Conservation (phyloP, 2,113 vertebrate genomes). For the Chlamydotis undulata region DNA sequence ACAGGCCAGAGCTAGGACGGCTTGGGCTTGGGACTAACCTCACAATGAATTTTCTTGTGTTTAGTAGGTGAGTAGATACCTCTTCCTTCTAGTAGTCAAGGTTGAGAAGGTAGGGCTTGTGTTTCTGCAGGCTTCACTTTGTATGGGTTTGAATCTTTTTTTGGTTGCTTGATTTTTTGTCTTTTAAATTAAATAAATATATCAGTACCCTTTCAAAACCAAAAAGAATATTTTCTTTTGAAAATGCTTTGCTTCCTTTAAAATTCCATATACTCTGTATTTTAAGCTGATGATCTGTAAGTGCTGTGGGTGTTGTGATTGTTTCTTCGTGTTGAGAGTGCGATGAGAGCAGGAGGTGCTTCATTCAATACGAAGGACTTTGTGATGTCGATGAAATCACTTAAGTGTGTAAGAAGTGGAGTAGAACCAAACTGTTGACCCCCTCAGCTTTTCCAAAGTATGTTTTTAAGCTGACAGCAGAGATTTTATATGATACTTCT, state of each 20-base stretch:
- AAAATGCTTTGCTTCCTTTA: neutral
- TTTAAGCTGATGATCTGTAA: neutral
- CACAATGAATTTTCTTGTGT: conserved; percentile 66
- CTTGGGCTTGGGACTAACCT: conserved; percentile 54
- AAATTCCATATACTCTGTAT: neutral
- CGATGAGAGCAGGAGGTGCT: neutral
- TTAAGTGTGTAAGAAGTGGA: neutral
- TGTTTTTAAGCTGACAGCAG: neutral
- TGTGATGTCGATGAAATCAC: neutral
- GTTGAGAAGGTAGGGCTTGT: conserved; percentile 13
- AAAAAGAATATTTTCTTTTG: neutral
- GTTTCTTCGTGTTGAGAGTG: neutral
- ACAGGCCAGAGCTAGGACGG: conserved; percentile 59
- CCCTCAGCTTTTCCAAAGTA: neutral
- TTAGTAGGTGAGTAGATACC: conserved; percentile 59
- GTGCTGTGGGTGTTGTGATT: neutral
- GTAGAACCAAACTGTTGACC: neutral
- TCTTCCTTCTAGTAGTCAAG: conserved; percentile 49
- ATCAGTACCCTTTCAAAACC: neutral
- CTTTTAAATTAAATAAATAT: neutral
- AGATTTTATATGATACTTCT: neutral
- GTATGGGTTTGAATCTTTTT: neutral
- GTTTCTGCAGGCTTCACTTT: neutral
- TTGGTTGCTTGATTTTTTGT: neutral
- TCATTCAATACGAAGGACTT: neutral